Evolutionary conservation across 2,888 invertebrate species (phyloP).

Genomic region (Opisthograptis luteolata): DNA sequence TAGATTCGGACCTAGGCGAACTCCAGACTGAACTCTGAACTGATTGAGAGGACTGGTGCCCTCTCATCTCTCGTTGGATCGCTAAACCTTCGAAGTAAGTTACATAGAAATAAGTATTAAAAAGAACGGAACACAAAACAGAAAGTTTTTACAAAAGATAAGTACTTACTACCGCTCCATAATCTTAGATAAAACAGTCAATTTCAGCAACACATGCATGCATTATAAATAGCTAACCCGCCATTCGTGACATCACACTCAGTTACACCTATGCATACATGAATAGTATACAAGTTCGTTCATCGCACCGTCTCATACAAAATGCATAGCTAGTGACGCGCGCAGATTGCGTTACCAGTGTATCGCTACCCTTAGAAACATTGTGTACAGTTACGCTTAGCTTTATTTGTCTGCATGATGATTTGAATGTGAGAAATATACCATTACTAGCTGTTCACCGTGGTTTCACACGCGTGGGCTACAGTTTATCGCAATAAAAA

Average conservation of each 20-base stretch:
- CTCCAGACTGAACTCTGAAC: too few species aligned
- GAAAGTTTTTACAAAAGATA: too few species aligned
- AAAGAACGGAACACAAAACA: too few species aligned
- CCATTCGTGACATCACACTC: slow-evolving; percentile 11
- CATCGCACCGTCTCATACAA: slow-evolving; percentile 21
- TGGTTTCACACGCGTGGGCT: too few species aligned
- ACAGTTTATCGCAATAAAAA: too few species aligned
- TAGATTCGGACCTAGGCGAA: too few species aligned
- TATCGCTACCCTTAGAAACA: slow-evolving; percentile 6
- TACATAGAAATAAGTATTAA: too few species aligned
- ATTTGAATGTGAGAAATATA: too few species aligned
- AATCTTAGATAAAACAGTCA: not conserved
- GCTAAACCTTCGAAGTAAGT: too few species aligned
- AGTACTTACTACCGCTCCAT: not conserved
- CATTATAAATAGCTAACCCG: slow-evolving; percentile 10
- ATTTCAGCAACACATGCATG: not conserved
- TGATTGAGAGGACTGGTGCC: too few species aligned
- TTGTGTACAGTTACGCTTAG: not conserved
- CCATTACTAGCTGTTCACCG: too few species aligned
- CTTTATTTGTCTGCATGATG: not conserved
- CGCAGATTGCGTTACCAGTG: slow-evolving; percentile 21
- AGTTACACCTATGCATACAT: not conserved
- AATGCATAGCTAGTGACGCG: slow-evolving; percentile 23
- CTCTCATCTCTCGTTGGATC: too few species aligned
- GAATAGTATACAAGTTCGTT: slow-evolving; percentile 9